These are phyloP conservation scores for Chrysina gloriosa DNA, from an alignment of 2,888 invertebrate species.

Conservation along the genomic window DNA sequence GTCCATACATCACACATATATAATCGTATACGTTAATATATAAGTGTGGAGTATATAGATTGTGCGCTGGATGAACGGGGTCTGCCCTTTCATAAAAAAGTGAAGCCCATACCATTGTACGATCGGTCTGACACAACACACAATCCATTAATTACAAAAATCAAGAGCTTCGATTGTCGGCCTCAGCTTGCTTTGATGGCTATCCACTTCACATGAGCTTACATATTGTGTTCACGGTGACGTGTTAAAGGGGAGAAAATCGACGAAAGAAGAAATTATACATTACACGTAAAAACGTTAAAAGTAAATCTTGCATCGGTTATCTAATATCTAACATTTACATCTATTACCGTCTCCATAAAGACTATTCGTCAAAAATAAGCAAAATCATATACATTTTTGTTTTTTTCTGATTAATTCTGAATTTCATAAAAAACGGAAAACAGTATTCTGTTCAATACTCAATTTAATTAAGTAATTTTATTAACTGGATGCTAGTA, in stretches of 20 bases:
- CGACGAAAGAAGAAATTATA: conserved; percentile 34
- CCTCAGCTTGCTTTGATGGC: conserved; percentile 46
- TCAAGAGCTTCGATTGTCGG: conserved; percentile 50
- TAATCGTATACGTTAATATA: conserved; percentile 13
- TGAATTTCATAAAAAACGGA: no score
- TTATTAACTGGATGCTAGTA: no score
- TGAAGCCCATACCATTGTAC: conserved; percentile 40
- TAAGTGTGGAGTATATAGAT: conserved; percentile 18
- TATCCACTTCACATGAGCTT: conserved; percentile 45
- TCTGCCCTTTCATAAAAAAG: conserved; percentile 40
- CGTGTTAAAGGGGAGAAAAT: conserved; percentile 42
- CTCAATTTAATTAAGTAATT: no score
- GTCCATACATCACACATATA: not conserved
- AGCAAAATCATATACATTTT: no score
- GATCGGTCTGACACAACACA: conserved; percentile 38
- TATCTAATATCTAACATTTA: not conserved
- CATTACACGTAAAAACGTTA: conserved; percentile 1
- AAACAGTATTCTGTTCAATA: no score
- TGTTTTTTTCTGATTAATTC: no score
- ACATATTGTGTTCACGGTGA: conserved; percentile 42
- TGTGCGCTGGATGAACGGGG: conserved; percentile 32
- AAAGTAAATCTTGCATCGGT: not conserved
- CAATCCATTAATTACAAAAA: conserved; percentile 51
- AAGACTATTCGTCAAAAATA: no score
- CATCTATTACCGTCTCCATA: no score